Evolutionary conservation across 2,797 vertebrate species (phyloP).

Genomic region (Manis javanica): DNA sequence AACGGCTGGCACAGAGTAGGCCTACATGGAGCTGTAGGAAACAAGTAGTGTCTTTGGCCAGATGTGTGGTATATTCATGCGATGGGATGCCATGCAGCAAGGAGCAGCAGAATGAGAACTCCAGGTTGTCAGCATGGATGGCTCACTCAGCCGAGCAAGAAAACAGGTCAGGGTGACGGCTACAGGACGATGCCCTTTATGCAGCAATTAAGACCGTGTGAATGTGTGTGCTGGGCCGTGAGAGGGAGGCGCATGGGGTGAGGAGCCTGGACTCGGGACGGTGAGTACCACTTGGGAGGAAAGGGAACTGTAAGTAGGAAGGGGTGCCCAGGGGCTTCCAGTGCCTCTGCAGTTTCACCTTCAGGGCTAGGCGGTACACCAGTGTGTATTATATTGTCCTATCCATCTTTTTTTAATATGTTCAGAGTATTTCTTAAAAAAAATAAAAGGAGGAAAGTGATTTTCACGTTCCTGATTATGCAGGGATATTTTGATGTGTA

Average conservation of each 20-base stretch:
- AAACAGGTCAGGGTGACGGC: neutral
- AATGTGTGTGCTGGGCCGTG: fast-evolving
- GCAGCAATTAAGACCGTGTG: no score
- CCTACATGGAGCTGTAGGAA: neutral
- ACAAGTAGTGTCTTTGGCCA: neutral
- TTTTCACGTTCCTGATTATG: neutral
- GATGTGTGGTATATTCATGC: fast-evolving
- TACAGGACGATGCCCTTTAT: neutral
- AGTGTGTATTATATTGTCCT: neutral
- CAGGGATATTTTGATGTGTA: neutral
- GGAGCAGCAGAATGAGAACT: neutral
- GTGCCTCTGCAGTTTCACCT: neutral
- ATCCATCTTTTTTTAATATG: neutral
- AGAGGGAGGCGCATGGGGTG: neutral
- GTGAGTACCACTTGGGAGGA: neutral
- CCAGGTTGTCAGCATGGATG: neutral
- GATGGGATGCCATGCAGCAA: neutral
- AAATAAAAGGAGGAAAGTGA: neutral
- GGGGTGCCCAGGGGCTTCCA: neutral
- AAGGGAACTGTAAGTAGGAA: neutral
- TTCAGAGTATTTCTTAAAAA: neutral
- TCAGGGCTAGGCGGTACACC: neutral
- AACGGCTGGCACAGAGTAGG: neutral
- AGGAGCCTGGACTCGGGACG: neutral
- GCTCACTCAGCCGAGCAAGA: neutral